Base-by-base conservation (phyloP, 2,797 vertebrate species). In the Scarus forsteni region DNA sequence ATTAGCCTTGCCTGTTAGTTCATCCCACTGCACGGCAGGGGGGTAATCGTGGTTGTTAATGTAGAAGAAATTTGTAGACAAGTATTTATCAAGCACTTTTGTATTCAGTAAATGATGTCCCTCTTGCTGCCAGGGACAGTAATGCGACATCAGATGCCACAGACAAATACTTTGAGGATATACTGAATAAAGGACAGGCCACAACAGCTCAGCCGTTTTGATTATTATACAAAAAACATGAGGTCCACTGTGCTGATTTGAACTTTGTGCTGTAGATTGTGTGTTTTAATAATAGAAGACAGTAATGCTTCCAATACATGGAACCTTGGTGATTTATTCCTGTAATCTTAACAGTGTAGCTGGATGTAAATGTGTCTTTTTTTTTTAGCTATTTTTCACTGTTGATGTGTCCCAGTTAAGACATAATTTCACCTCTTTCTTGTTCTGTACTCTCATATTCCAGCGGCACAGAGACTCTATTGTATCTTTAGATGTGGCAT, bases 401-500 rank as follows among this genome's bases (percentile, higher is more conserved):
- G 13, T 48, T 59, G 38, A 49, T 12, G 55, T 48, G 46, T 61
- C 46, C 34, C 40, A 38, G 43, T 8, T 54, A 46, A 69, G 50
- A n/a, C 50, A 39, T 70, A 62, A 62, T 61, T 10, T 48, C 38
- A 64, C 56, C 15, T 66, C 60, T 60, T 68, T 35, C 72, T 39
- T 27, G 27, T 45, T 68, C 27, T 72, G 14, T 63, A 52, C 54
- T 50, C 35, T 45, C 66, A 11, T 43, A 53, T 40, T 63, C 14
- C 27, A 11, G 55, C 27, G 46, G 65, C 48, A 59, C n/a, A 68
- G 51, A 66, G 58, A 50, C 35, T 67, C 43, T 53, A 45, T 68
- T 60, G 72, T 80, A 51, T 39, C 56, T 62, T 18, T 27, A 35
- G 16, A 80, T 73, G 50, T 76, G 71, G 71, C 65, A 70, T 75